Percentiles rank a stretch among this genome's conserved stretches.
These are phyloP conservation scores for Salvelinus fontinalis DNA, from an alignment of 2,113 vertebrate species.

Conservation along the genomic window DNA sequence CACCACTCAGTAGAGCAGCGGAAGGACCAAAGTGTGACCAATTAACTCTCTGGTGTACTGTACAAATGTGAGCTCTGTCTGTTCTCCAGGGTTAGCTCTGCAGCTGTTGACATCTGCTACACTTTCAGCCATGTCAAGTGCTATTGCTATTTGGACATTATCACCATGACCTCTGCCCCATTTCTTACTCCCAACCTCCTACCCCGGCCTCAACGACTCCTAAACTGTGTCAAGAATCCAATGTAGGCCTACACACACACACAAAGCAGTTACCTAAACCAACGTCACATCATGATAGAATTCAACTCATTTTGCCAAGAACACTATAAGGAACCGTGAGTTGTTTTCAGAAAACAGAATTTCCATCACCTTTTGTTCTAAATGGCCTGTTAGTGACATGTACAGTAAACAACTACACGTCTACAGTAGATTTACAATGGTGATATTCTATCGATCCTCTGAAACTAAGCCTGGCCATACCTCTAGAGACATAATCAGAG, in stretches of 20 bases:
- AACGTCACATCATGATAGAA: no score
- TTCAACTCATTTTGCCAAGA: no score
- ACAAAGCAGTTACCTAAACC: background rate
- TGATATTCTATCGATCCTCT: background rate
- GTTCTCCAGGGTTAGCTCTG: slow-evolving; percentile 6
- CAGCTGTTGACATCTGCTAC: slow-evolving; percentile 41
- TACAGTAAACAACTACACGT: no score
- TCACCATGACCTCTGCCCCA: slow-evolving; percentile 40
- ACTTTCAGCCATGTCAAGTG: slow-evolving; percentile 24
- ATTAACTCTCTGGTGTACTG: background rate
- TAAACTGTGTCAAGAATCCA: slow-evolving; percentile 41
- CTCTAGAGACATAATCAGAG: background rate
- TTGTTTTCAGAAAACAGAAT: background rate
- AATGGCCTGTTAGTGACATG: no score
- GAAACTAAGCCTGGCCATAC: background rate
- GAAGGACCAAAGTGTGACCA: no score
- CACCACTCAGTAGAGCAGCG: background rate
- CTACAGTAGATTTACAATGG: background rate
- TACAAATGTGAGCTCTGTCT: slow-evolving; percentile 15
- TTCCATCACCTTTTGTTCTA: no score
- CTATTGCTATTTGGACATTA: slow-evolving; percentile 44
- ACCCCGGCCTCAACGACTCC: background rate
- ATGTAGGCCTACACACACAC: background rate
- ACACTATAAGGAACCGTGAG: background rate
- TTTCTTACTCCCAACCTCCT: slow-evolving; percentile 15